Conservation (phyloP, 2,113 vertebrate genomes). For the Cephalophus harveyi region DNA sequence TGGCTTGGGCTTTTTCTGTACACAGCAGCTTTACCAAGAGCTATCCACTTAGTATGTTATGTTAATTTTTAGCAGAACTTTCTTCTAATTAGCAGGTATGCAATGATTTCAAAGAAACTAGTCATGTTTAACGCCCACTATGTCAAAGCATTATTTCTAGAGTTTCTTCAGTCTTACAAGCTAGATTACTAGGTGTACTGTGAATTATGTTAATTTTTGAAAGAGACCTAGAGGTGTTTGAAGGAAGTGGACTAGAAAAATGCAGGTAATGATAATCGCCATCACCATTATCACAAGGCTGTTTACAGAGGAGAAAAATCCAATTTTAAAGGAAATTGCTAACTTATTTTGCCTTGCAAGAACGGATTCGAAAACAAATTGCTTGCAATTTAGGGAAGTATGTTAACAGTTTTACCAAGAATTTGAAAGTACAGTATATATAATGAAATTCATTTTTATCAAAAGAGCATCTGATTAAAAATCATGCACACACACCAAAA, state of each 20-base stretch:
- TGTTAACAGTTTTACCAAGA: constrained; percentile 66
- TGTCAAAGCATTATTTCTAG: constrained; percentile 8
- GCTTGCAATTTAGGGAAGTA: constrained; percentile 43
- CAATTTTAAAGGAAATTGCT: constrained; percentile 71
- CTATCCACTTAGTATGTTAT: not conserved
- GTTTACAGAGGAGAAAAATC: constrained; percentile 60
- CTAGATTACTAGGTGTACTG: constrained; percentile 4
- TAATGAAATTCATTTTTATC: constrained; percentile 54
- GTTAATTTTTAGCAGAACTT: constrained; percentile 59
- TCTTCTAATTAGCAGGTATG: constrained; percentile 48
- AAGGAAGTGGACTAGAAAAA: constrained; percentile 29
- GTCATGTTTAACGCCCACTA: not conserved
- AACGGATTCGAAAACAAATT: constrained; percentile 61
- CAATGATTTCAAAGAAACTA: constrained; percentile 58
- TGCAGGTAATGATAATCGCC: not conserved
- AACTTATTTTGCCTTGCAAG: constrained; percentile 36
- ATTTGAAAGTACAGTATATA: constrained; percentile 49
- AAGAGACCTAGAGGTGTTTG: constrained; percentile 18
- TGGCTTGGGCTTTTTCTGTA: not conserved
- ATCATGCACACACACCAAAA: not conserved
- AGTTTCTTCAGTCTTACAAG: not conserved
- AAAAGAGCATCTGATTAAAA: constrained; percentile 10
- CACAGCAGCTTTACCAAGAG: not conserved
- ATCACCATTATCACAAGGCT: constrained; percentile 31
- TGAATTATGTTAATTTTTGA: constrained; percentile 46